Percentiles rank a stretch among this genome's conserved stretches.
phyloP scores from a whole-genome alignment of 2,113 vertebrate species.

The Thalassoma bifasciatum region DNA sequence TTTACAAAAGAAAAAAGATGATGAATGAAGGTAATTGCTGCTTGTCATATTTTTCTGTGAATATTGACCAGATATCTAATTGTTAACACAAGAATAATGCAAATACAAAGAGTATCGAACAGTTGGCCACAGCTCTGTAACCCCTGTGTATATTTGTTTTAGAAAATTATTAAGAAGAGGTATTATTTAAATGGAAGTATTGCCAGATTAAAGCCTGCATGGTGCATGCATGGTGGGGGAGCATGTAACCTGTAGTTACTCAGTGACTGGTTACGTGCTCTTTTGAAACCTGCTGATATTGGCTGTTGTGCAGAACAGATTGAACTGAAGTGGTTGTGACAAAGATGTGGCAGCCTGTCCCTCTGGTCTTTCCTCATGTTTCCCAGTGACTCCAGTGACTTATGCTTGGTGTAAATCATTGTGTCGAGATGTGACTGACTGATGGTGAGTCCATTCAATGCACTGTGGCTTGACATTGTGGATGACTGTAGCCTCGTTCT shows the following conservation, averaged over 20 bases:
- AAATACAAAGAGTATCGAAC: neutral
- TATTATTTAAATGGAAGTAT: too few species aligned
- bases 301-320: conserved; percentile 13
- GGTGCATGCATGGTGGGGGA: too few species aligned
- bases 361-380: conserved; percentile 39
- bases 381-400: conserved; percentile 48
- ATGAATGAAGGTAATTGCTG: too few species aligned
- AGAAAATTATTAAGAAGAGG: too few species aligned
- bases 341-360: conserved; percentile 20
- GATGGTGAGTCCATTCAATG: conserved; percentile 54
- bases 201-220: neutral
- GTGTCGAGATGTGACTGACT: conserved; percentile 48
- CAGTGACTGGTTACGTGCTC: neutral
- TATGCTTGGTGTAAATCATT: conserved; percentile 64
- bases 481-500: conserved; percentile 35
- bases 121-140: neutral
- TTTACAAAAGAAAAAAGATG: too few species aligned
- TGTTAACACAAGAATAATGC: too few species aligned
- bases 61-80: too few species aligned
- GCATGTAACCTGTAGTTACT: too few species aligned
- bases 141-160: too few species aligned
- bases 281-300: conserved; percentile 10
- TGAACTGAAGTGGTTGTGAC: conserved; percentile 20
- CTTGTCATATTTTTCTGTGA: too few species aligned
- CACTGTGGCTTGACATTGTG: conserved; percentile 31